Base-by-base conservation (phyloP, 2,113 vertebrate species). In the Podarcis raffonei region DNA sequence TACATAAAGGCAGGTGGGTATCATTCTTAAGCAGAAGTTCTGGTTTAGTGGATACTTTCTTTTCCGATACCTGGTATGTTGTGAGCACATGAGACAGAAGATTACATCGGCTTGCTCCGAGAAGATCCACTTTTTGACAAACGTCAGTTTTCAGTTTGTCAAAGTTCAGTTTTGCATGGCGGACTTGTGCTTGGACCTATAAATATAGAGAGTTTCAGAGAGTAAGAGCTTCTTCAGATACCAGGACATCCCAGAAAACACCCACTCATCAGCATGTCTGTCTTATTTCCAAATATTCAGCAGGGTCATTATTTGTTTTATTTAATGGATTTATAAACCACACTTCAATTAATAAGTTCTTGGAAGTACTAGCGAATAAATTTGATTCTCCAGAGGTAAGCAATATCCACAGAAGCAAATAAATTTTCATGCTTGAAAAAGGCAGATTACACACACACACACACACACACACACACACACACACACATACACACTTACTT, bases 71-170 rank as follows among this genome's bases (percentile, higher is more conserved):
- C 99, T 99, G 99, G 93, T 99, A 99, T 1, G 97, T 98, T 88
- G 98, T 98, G 90, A 99, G 94, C 76, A 99, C 97, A 65, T 99
- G 98, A 90, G 99, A 99, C 88, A 99, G 97, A n/a, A 99, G 98
- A 95, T 99, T 99, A 95, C 99, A 99, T 95, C 99, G 98, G 93
- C 99, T 99, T 0, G 99, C 99, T 94, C 99, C 98, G 90, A 99
- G 96, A 92, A 99, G 97, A 95, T 99, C 99, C 86, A 99, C 99
- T 93, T 99, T 99, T 95, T 99, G 99, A 97, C 99, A 99, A 42
- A 99, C 99, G 30, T 99, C 99, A 89, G 97, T 98, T 96, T 99
- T 99, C 97, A 99, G 95, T 94, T 98, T 98, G 97, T 99, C 99
- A 90, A 99, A 99, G 95, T 97, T 97, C 32, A 97, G 97, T 96